Evolutionary conservation across 2,113 vertebrate species (phyloP), one percentile per base, ranked within the genome.

Genomic region (Lonchura striata): DNA sequence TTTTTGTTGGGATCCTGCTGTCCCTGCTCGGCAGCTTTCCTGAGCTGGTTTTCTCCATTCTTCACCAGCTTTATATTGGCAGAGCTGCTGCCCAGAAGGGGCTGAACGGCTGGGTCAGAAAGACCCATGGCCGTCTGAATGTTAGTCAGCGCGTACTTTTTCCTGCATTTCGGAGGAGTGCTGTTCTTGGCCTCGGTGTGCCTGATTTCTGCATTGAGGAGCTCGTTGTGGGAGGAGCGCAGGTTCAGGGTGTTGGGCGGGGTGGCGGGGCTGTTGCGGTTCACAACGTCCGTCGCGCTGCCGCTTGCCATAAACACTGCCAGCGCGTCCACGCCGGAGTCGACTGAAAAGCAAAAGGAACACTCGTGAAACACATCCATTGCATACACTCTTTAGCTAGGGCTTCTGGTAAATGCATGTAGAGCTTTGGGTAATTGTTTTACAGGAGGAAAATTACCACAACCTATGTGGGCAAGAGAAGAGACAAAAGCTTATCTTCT

Each of bases 41-140:
- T 98, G 86, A 99, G 99, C 97, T 99, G 98, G 98, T 99, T 99
- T 97, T 99, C 99, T 11, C 99, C 99, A 44, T 99, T 99, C 96
- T 99, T 99, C 52, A 99, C 99, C 94, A 99, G 97, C 95, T 99
- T 99, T 27, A 99, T 98, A 91, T 99, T 99, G 95, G 99, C 98
- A 24, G 98, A 98, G 63, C 98, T 93, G 52, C 97, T 99, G 31
- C 98, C 98, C 98, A 98, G 95, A 59, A 98, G 92, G 72, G 97
- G 98, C 89, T 98, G 96, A 0, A 97, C 95, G 11, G 98, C 95
- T 4, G 98, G 98, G 74, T 99, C 99, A 0, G 98, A 98, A 65
- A 99, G 98, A 25, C 99, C 99, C 98, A 99, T 98, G 50, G 98
- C 99, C 5, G 98, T 98, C 93, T 99, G 98, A 60, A 99, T 98